A percentile compares a stretch with the other conserved stretches of the same genome.
Evolutionary conservation across 64 coral and sea anemone genomes (phyloP).

Genomic region (Actinia tenebrosa): DNA sequence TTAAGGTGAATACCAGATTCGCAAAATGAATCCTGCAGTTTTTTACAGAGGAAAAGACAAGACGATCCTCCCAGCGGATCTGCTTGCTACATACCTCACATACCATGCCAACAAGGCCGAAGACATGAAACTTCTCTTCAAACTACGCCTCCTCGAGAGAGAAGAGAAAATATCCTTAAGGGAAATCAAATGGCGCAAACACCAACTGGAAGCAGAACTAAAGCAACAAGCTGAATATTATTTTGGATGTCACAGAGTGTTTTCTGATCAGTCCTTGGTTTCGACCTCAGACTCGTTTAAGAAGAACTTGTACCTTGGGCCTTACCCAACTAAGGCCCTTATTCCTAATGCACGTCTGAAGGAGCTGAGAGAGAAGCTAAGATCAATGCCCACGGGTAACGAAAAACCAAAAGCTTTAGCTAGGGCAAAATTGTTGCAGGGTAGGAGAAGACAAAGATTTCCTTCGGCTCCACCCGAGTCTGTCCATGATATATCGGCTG

Average conservation of each 20-base stretch:
- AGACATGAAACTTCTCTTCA: not conserved
- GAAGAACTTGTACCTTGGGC: not conserved
- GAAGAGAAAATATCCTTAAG: not conserved
- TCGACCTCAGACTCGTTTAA: not conserved
- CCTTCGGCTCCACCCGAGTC: not conserved
- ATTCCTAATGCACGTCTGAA: not conserved
- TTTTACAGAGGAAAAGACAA: not conserved
- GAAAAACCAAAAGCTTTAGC: not conserved
- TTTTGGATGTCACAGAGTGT: not conserved
- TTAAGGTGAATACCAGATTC: not conserved
- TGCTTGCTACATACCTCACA: not conserved
- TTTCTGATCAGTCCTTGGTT: not conserved
- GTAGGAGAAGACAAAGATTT: not conserved
- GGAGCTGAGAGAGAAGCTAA: not conserved
- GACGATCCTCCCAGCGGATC: constrained; percentile 1
- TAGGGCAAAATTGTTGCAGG: not conserved
- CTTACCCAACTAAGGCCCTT: not conserved
- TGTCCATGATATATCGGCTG: not conserved
- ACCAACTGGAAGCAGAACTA: not conserved
- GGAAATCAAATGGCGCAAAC: not conserved
- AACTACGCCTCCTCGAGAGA: not conserved
- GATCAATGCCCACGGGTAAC: not conserved
- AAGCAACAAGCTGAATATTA: constrained; percentile 4
- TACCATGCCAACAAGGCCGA: constrained; percentile 24
- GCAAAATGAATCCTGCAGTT: not conserved